phyloP scores from a whole-genome alignment of 1,140 invertebrate species.

The Drosophila ironensis region DNA sequence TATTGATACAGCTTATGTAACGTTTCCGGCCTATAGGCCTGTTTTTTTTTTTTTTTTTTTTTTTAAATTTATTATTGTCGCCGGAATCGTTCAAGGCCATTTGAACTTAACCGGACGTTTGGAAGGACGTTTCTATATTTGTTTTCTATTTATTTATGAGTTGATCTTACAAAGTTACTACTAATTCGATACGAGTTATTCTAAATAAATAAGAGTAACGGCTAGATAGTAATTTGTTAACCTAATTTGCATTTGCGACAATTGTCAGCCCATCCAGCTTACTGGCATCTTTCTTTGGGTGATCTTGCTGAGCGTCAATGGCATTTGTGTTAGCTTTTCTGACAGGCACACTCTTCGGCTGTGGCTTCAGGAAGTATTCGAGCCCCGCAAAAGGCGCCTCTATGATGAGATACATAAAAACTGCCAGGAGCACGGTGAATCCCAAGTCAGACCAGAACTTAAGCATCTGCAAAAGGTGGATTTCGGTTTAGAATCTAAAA shows the following conservation, averaged over 20 bases:
- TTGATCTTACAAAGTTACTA: not conserved
- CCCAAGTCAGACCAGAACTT: constrained; percentile 40
- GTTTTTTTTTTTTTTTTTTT: no score
- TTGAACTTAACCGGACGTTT: no score
- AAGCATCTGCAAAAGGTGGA: constrained; percentile 3
- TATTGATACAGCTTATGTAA: no score
- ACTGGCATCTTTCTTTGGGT: not conserved
- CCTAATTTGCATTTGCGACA: not conserved
- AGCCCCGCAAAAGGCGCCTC: constrained; percentile 37
- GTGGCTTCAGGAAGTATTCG: not conserved
- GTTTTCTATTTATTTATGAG: no score
- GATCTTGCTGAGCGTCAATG: not conserved
- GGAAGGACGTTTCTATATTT: no score
- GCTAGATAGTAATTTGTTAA: no score
- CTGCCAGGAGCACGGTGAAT: not conserved
- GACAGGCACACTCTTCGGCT: not conserved
- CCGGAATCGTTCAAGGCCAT: no score
- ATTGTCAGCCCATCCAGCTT: not conserved
- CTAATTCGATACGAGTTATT: not conserved
- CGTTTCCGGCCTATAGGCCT: no score
- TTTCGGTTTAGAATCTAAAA: not conserved
- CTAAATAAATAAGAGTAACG: not conserved
- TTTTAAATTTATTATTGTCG: no score
- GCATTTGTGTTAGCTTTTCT: not conserved
- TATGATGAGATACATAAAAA: constrained; percentile 28